A percentile compares a stretch with the other conserved stretches of the same genome.
phyloP scores from a whole-genome alignment of 2,797 vertebrate genomes.

The Notamacropus eugenii region DNA sequence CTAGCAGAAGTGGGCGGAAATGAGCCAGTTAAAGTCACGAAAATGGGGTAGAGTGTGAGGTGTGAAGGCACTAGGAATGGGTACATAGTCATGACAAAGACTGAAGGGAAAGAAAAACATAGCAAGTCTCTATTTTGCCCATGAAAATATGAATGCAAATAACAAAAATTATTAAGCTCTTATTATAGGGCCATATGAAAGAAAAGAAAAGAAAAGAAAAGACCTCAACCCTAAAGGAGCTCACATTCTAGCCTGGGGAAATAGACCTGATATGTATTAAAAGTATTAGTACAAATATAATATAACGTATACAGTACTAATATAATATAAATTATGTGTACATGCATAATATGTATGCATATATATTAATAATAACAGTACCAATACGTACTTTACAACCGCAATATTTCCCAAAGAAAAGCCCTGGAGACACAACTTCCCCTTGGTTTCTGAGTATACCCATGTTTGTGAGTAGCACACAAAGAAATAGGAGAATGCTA shows the following conservation, averaged over 20 bases:
- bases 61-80: neutral
- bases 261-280: neutral
- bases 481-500: slow-evolving; percentile 11
- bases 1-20: neutral
- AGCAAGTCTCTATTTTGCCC: neutral
- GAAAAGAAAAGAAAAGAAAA: neutral
- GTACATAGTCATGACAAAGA: slow-evolving; percentile 43
- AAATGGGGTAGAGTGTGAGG: neutral
- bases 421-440: neutral
- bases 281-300: neutral
- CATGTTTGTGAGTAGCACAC: neutral
- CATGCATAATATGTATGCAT: too few species aligned
- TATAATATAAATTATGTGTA: too few species aligned
- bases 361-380: too few species aligned
- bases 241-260: neutral
- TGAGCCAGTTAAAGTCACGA: neutral
- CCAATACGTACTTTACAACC: too few species aligned
- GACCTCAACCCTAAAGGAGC: neutral
- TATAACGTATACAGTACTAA: too few species aligned
- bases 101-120: slow-evolving; percentile 21
- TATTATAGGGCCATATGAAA: neutral
- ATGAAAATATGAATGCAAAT: neutral
- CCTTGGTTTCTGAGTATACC: slow-evolving; percentile 24
- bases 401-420: slow-evolving; percentile 10
- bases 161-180: neutral